phyloP scores from a whole-genome alignment of 2,113 vertebrate species.

The Laticauda laticaudata region DNA sequence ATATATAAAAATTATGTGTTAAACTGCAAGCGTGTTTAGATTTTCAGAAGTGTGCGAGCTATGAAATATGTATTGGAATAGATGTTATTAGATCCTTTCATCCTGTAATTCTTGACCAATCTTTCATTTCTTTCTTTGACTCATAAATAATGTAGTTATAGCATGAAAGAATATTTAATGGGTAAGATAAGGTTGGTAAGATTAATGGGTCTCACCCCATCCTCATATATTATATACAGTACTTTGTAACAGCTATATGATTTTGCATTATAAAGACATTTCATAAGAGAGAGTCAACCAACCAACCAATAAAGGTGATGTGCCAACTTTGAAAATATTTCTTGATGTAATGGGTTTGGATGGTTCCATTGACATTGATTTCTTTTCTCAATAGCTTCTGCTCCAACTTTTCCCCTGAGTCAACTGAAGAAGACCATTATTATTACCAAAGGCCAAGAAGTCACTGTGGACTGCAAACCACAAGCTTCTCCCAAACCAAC shows the following conservation, averaged over 20 bases:
- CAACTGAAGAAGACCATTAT: conserved; percentile 81
- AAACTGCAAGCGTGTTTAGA: neutral
- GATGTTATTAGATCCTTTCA: neutral
- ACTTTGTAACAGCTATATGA: neutral
- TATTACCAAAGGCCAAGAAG: conserved; percentile 85
- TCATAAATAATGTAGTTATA: neutral
- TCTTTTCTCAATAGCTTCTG: conserved; percentile 78
- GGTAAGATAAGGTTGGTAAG: neutral
- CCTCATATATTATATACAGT: neutral
- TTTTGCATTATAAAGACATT: neutral
- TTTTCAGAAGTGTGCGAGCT: neutral
- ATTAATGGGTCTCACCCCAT: neutral
- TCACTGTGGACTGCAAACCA: conserved; percentile 86
- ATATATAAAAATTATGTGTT: neutral
- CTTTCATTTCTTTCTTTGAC: neutral
- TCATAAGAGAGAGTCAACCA: neutral
- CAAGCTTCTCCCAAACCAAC: conserved; percentile 89
- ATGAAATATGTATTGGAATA: neutral
- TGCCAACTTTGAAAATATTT: neutral
- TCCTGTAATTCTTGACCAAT: neutral
- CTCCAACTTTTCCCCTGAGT: conserved; percentile 81
- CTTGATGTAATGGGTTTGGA: conserved; percentile 3
- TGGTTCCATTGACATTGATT: conserved; percentile 38
- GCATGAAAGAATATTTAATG: neutral
- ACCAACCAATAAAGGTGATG: neutral